Conservation (phyloP, 2,113 vertebrate genomes). For the Phodopus roborovskii region DNA sequence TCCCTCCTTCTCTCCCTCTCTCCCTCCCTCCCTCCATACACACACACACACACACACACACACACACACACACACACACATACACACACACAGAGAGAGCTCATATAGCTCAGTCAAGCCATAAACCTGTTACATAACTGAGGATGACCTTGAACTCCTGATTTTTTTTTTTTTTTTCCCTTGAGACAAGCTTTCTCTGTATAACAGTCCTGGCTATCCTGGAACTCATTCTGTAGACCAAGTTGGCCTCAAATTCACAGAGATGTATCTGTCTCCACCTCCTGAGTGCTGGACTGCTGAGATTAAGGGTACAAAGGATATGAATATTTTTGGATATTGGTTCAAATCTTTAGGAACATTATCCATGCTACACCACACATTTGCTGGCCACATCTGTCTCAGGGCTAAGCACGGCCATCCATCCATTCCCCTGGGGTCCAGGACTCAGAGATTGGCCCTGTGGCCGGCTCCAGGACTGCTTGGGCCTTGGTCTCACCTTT, state of each 20-base stretch:
- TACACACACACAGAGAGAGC: too few relatives aligned
- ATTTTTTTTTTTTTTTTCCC: background rate
- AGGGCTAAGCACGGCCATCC: accelerated
- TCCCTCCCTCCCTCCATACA: too few relatives aligned
- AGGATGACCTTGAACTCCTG: background rate
- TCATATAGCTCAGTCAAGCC: background rate
- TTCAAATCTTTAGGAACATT: background rate
- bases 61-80: too few relatives aligned
- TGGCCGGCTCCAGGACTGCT: accelerated
- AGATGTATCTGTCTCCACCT: too few relatives aligned
- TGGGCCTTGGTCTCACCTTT: slow-evolving; percentile 89
- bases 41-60: too few relatives aligned
- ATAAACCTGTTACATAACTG: background rate
- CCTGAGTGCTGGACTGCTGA: too few relatives aligned
- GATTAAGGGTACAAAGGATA: background rate
- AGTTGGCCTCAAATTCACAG: too few relatives aligned
- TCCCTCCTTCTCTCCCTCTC: too few relatives aligned
- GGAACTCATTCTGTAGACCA: too few relatives aligned
- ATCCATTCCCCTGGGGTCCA: background rate
- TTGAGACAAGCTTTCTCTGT: too few relatives aligned
- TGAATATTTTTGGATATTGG: background rate
- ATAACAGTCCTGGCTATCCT: too few relatives aligned
- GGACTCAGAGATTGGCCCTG: accelerated
- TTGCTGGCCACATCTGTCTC: background rate
- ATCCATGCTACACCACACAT: background rate